These are phyloP conservation scores for Taeniopygia guttata DNA, from an alignment of 2,797 vertebrate genomes.

Conservation along the genomic window DNA sequence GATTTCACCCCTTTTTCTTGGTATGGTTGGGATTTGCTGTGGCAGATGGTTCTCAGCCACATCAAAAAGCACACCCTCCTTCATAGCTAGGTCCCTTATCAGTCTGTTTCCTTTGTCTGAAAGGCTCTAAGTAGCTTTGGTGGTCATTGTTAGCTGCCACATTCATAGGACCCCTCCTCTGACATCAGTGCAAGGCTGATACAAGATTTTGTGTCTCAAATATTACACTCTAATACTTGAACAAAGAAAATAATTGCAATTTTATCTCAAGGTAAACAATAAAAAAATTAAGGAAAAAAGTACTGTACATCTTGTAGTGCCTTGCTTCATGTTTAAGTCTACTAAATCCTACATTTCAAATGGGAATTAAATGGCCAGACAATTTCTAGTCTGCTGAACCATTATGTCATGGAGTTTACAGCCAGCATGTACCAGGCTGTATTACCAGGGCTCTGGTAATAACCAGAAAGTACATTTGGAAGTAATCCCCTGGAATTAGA, in stretches of 20 bases:
- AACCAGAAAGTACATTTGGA: neutral
- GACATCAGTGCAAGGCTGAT: neutral
- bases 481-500: neutral
- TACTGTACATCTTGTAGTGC: neutral
- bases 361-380: neutral
- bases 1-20: neutral
- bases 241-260: neutral
- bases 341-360: neutral
- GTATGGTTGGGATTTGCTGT: neutral
- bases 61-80: fast-evolving
- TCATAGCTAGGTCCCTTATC: neutral
- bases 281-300: fast-evolving
- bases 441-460: neutral
- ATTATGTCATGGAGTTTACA: neutral
- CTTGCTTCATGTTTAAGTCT: neutral
- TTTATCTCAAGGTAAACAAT: neutral
- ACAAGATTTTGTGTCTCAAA: neutral
- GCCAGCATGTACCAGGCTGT: neutral
- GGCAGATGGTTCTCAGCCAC: neutral
- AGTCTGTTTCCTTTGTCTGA: neutral
- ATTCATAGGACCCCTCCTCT: neutral
- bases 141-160: neutral
- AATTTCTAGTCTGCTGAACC: neutral
- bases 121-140: neutral
- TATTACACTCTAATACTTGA: neutral